Conservation (phyloP, 2,888 invertebrate species). For the Actias luna region DNA sequence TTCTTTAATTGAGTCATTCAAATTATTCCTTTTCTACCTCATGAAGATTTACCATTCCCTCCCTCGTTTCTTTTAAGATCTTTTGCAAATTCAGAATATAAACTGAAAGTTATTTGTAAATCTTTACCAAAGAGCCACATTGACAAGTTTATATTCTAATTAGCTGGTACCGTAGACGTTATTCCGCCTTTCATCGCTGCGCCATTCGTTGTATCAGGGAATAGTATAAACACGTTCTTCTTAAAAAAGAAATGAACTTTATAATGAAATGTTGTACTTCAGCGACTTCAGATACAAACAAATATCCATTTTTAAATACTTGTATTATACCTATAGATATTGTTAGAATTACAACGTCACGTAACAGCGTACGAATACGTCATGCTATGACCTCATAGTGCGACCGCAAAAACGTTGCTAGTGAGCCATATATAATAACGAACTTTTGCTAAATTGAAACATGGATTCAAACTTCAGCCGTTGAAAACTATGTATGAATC, state of each 20-base stretch:
- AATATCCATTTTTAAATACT: too few species aligned
- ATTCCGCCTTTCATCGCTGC: too few species aligned
- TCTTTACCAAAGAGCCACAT: not conserved
- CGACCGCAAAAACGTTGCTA: not conserved
- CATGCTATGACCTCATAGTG: not conserved
- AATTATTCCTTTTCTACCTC: too few species aligned
- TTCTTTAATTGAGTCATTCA: too few species aligned
- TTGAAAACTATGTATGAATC: not conserved
- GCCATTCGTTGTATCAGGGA: too few species aligned
- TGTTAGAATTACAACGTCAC: not conserved
- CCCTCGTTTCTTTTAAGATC: not conserved
- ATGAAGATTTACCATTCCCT: not conserved
- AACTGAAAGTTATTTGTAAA: not conserved
- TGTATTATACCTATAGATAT: too few species aligned
- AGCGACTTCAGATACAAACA: too few species aligned
- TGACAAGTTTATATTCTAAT: not conserved
- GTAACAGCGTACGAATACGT: not conserved
- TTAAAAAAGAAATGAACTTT: too few species aligned
- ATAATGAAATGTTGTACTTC: too few species aligned
- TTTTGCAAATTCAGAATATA: not conserved
- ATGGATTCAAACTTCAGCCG: not conserved
- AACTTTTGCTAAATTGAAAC: not conserved
- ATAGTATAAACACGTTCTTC: too few species aligned
- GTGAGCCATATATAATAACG: not conserved
- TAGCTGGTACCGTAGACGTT: too few species aligned